These are phyloP conservation scores for Lates calcarifer DNA, from an alignment of 2,113 vertebrate species.

Conservation along the genomic window DNA sequence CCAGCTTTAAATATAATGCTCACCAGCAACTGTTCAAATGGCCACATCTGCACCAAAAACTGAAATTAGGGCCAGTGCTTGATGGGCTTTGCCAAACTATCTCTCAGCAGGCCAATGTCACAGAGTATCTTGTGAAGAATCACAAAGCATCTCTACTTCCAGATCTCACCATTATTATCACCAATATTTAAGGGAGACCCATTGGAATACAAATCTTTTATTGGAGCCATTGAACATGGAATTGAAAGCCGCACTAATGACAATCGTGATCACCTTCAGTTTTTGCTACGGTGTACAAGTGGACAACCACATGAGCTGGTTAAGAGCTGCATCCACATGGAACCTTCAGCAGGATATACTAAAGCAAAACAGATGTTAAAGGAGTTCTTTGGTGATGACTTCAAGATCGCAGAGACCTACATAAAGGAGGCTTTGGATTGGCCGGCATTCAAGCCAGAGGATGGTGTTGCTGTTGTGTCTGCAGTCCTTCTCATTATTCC, in stretches of 20 bases:
- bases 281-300: constrained; percentile 38
- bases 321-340: constrained; percentile 57
- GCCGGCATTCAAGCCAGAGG: constrained; percentile 28
- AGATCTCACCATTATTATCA: constrained; percentile 41
- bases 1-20: neutral
- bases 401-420: constrained; percentile 39
- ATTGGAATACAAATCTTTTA: constrained; percentile 47
- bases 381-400: constrained; percentile 42
- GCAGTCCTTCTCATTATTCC: constrained; percentile 22
- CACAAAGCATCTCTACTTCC: constrained; percentile 54
- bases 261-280: constrained; percentile 13
- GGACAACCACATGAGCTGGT: constrained; percentile 48
- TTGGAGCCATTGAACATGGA: constrained; percentile 36
- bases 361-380: constrained; percentile 50
- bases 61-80: constrained; percentile 6
- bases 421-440: constrained; percentile 44
- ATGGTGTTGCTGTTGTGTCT: constrained; percentile 2
- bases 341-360: constrained; percentile 32
- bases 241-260: constrained; percentile 38
- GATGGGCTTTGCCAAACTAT: constrained; percentile 50
- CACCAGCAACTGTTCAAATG: neutral
- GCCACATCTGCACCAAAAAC: neutral
- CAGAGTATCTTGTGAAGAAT: constrained; percentile 57
- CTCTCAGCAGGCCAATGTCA: constrained; percentile 48
- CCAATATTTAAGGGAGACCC: constrained; percentile 29